Conservation (phyloP, 2,797 vertebrate genomes). For the Sebastes steindachneri region DNA sequence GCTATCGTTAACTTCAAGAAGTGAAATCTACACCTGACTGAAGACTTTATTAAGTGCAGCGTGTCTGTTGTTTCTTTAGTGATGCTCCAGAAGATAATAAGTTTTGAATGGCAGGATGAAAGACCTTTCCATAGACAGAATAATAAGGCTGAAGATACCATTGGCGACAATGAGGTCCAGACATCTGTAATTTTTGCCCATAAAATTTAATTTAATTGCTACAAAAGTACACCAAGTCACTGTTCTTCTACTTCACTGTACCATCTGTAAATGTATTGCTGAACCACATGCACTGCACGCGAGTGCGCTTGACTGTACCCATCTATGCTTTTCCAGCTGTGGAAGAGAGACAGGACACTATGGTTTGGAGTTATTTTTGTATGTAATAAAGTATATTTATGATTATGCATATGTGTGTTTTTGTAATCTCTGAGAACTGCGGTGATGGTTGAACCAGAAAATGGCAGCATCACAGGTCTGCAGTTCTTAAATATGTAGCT, state of each 20-base stretch:
- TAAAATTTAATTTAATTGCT: conserved; percentile 23
- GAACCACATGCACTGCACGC: conserved; percentile 6
- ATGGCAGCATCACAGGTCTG: neutral
- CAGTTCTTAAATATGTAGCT: neutral
- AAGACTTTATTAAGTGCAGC: neutral
- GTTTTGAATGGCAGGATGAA: conserved; percentile 4
- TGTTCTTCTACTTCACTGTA: conserved; percentile 25
- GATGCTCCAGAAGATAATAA: conserved; percentile 17
- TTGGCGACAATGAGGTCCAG: conserved; percentile 2
- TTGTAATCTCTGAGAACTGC: conserved; percentile 9
- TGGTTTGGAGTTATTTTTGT: neutral
- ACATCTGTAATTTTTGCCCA: conserved; percentile 17
- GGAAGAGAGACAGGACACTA: conserved; percentile 1
- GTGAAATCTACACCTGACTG: conserved; percentile 6
- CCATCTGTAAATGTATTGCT: conserved; percentile 32
- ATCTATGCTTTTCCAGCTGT: conserved; percentile 38
- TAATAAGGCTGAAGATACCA: neutral
- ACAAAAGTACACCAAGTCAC: conserved; percentile 18
- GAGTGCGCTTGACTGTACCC: neutral
- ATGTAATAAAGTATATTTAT: conserved; percentile 8
- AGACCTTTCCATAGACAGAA: conserved; percentile 17
- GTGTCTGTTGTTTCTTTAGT: conserved; percentile 3
- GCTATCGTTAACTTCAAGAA: neutral
- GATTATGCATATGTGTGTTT: conserved; percentile 6
- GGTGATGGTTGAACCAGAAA: neutral